These are phyloP conservation scores for Chrysocyon brachyurus DNA, from an alignment of 2,797 vertebrate species.

Conservation along the genomic window DNA sequence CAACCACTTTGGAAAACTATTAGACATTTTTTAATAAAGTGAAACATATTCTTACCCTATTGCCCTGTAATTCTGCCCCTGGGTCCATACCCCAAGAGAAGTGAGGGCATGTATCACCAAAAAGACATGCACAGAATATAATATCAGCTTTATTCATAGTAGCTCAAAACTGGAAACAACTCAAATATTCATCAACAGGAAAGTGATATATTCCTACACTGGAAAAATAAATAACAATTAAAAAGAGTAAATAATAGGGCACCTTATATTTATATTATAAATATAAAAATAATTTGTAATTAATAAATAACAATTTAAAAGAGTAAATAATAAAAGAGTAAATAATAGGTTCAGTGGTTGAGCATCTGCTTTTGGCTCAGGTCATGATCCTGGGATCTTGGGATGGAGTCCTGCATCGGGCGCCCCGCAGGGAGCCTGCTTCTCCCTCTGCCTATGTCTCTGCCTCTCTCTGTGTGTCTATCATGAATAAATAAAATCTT, in stretches of 20 bases:
- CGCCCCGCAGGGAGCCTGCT: too few species aligned
- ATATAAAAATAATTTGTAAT: too few species aligned
- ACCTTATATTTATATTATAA: too few species aligned
- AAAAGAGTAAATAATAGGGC: background rate
- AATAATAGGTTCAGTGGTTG: too few species aligned
- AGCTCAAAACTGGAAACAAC: background rate
- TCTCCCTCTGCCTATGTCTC: too few species aligned
- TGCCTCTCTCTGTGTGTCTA: too few species aligned
- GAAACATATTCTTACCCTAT: background rate
- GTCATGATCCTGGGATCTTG: too few species aligned
- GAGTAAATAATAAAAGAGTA: background rate
- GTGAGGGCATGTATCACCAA: background rate
- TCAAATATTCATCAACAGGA: background rate
- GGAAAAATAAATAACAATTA: background rate
- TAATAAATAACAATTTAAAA: background rate
- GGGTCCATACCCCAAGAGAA: background rate
- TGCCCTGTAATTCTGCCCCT: background rate
- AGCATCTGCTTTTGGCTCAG: too few species aligned
- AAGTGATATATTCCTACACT: background rate
- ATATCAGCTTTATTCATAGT: conserved; percentile 12
- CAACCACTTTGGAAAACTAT: background rate
- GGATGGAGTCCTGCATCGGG: too few species aligned
- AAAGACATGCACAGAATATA: conserved; percentile 13
- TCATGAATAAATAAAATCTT: too few species aligned
- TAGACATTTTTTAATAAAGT: background rate